Evolutionary conservation across 2,888 invertebrate species (phyloP), one percentile per base, ranked within the genome.

Genomic region (Heterodera filipjevi): DNA sequence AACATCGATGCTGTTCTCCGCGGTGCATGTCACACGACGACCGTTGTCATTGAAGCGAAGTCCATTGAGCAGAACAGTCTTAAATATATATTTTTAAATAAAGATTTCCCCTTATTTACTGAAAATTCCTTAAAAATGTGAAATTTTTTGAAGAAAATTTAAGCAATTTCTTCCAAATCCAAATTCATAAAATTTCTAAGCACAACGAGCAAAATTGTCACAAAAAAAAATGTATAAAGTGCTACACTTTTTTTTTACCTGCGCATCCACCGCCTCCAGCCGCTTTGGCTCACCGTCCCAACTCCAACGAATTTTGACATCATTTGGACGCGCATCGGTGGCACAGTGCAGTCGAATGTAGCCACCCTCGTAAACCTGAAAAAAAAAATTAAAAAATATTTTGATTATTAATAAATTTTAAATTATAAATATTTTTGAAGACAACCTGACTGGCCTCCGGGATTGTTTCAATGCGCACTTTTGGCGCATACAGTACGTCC

Each of bases 401-500:
- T 6, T 6, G 39, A 39, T 39, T 39, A 6, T 10, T 39, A 39
- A 39, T 39, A 39, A 39, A 39, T 39, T n/a, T n/a, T n/a, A n/a
- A n/a, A n/a, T n/a, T n/a, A n/a, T n/a, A n/a, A n/a, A n/a, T n/a
- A n/a, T n/a, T n/a, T n/a, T n/a, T n/a, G n/a, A n/a, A n/a, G n/a
- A n/a, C n/a, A n/a, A 68, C 83, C 78, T 73, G 84, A 64, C 33
- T 71, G 27, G 71, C 76, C 32, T 71, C 72, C 59, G 82, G 84
- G 12, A 85, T 86, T 46, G 86, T 77, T n/a, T 84, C 82, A 53
- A 88, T 75, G 33, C 82, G 82, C 12, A 87, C 84, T 77, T 84
- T 82, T 6, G 88, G 88, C 30, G 85, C 85, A 44, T 86, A 88
- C 33, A 81, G 80, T 1, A 88, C 83, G 19, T 84, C 81, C 39